Evolutionary conservation across 2,113 vertebrate genomes (phyloP).

Genomic region (Sebastes schlegelii): DNA sequence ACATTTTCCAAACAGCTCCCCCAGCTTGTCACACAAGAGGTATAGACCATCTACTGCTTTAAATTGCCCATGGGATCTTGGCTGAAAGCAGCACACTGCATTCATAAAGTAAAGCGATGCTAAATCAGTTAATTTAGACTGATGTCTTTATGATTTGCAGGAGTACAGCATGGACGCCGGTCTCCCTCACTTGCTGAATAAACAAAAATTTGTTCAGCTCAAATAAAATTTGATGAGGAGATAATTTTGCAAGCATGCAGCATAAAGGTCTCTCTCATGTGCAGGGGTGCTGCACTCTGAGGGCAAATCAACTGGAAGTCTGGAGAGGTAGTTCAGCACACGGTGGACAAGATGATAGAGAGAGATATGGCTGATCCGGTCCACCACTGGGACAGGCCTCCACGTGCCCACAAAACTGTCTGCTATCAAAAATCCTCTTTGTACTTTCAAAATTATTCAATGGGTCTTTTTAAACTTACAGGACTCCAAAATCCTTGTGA

Average conservation of each 20-base stretch:
- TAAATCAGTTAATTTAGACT: conserved; percentile 73
- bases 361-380: conserved; percentile 49
- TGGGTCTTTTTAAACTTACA: not conserved
- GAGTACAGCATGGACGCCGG: conserved; percentile 58
- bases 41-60: conserved; percentile 55
- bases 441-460: not conserved
- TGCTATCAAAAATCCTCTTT: conserved; percentile 8
- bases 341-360: conserved; percentile 60
- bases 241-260: conserved; percentile 78
- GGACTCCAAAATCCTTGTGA: not conserved
- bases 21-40: conserved; percentile 71
- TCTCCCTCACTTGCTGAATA: conserved; percentile 64
- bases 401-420: conserved; percentile 26
- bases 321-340: conserved; percentile 41
- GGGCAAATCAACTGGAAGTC: conserved; percentile 52
- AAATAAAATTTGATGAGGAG: conserved; percentile 82
- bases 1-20: conserved; percentile 63
- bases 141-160: conserved; percentile 74
- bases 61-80: conserved; percentile 62
- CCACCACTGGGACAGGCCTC: conserved; percentile 31
- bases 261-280: conserved; percentile 76
- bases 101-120: conserved; percentile 53
- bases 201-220: conserved; percentile 75
- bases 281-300: conserved; percentile 25
- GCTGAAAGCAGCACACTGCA: conserved; percentile 57